A percentile compares a stretch with the other conserved stretches of the same genome.
Conservation (phyloP, 2,797 vertebrate genomes). For the Vespertilio murinus region DNA sequence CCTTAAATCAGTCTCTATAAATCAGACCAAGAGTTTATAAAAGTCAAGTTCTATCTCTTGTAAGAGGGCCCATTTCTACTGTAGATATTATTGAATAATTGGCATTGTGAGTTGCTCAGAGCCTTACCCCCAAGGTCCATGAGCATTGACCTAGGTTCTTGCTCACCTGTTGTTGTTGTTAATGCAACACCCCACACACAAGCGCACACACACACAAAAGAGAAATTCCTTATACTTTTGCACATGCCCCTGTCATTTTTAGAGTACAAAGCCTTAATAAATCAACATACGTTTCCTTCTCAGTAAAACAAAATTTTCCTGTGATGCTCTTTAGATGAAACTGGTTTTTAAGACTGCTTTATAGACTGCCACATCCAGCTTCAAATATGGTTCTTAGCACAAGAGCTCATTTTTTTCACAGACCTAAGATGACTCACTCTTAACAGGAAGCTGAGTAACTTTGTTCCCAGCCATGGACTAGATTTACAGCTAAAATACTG, state of each 20-base stretch:
- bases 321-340: conserved; percentile 52
- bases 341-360: conserved; percentile 57
- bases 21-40: conserved; percentile 52
- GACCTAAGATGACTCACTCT: too few species aligned
- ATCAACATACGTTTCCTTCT: conserved; percentile 49
- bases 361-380: too few species aligned
- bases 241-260: conserved; percentile 49
- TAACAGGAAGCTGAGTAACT: too few species aligned
- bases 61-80: neutral
- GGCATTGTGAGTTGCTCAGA: neutral
- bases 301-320: conserved; percentile 75
- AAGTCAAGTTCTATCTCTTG: neutral
- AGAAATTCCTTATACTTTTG: conserved; percentile 22
- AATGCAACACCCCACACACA: neutral
- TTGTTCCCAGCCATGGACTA: too few species aligned
- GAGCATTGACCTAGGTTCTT: neutral
- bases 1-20: conserved; percentile 45
- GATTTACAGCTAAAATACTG: too few species aligned
- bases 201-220: conserved; percentile 15
- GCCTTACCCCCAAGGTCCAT: neutral
- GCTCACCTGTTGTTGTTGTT: neutral
- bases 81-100: neutral
- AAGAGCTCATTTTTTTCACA: too few species aligned
- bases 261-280: conserved; percentile 58
- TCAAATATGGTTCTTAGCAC: too few species aligned